A percentile compares a stretch with the other conserved stretches of the same genome.
phyloP scores from a whole-genome alignment of 2,888 invertebrate species.

The Troides helena region DNA sequence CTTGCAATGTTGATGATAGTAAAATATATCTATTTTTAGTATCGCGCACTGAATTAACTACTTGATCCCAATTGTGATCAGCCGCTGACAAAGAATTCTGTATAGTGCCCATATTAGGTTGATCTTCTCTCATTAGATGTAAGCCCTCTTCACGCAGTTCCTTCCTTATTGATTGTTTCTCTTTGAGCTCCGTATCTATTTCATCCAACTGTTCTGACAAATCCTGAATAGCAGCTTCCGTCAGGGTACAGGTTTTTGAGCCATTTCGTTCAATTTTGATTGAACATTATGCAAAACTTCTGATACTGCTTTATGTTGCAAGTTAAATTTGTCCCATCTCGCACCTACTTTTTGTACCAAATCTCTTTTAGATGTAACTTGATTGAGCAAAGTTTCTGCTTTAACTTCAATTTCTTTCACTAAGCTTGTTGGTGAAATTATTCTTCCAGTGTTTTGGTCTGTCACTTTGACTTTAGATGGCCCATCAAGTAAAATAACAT shows the following conservation, averaged over 20 bases:
- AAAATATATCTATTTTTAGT: conserved; percentile 87
- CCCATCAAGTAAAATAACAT: conserved; percentile 84
- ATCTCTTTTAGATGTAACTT: conserved; percentile 84
- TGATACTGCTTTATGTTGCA: conserved; percentile 85
- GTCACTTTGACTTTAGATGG: conserved; percentile 84
- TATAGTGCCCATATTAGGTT: conserved; percentile 87
- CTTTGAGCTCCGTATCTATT: conserved; percentile 79
- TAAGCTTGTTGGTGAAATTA: conserved; percentile 85
- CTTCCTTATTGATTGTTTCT: conserved; percentile 83
- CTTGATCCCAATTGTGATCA: conserved; percentile 90
- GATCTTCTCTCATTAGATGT: conserved; percentile 89
- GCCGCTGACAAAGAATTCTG: conserved; percentile 89
- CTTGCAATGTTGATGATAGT: conserved; percentile 86
- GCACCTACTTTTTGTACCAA: conserved; percentile 85
- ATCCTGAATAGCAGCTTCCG: conserved; percentile 71
- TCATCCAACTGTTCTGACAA: conserved; percentile 76
- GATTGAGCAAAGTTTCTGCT: conserved; percentile 83
- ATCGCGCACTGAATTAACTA: conserved; percentile 86
- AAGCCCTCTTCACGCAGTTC: conserved; percentile 89
- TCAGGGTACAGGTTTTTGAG: conserved; percentile 72
- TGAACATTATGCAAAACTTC: conserved; percentile 83
- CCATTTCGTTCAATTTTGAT: conserved; percentile 78
- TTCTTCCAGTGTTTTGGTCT: conserved; percentile 85
- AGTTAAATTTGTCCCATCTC: conserved; percentile 89
- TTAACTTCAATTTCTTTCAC: conserved; percentile 87